Evolutionary conservation across 2,888 invertebrate genomes (phyloP), one percentile per base, ranked within the genome.

Genomic region (Melieria picta): DNA sequence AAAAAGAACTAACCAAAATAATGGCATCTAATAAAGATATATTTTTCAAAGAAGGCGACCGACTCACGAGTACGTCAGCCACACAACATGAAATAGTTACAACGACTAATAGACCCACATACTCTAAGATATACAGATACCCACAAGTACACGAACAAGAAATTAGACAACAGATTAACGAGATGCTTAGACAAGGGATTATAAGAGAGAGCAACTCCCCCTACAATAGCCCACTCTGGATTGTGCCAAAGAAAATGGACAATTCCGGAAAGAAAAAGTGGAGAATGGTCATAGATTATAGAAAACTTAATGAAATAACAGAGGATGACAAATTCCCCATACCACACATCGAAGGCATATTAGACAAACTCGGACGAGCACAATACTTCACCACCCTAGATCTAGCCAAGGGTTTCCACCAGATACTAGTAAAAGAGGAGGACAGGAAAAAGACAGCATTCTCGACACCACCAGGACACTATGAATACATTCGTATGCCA

Each of bases 371-470:
- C n/a, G 57, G 57, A 10, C 57, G 16, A 16, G 57, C 57, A 16
- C 57, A 57, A 57, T 52, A 52, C 7, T 52, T 52, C 52, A 65
- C 42, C 55, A 65, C 65, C 5, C 13, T 65, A 56, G 65, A 65
- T 55, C 65, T 65, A 5, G 65, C 55, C 11, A 65, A 46, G n/a
- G 65, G 65, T 13, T 65, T 42, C 43, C 65, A 65, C 13, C 65
- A 65, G n/a, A 65, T 65, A 52, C 42, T 56, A 10, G 43, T 71
- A 13, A 72, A 56, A 16, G 66, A 70, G 72, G 79, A 72, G 71
- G 72, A 74, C 16, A 73, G 50, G 65, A 72, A 66, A 72, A 79
- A 73, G 75, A 78, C 74, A 52, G 75, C 74, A 45, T 76, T 78
- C 73, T 74, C 75, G 47, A 75, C 74, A n/a, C 65, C 72, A 55